phyloP scores from a whole-genome alignment of 2,113 vertebrate species.

The Caranx ignobilis region DNA sequence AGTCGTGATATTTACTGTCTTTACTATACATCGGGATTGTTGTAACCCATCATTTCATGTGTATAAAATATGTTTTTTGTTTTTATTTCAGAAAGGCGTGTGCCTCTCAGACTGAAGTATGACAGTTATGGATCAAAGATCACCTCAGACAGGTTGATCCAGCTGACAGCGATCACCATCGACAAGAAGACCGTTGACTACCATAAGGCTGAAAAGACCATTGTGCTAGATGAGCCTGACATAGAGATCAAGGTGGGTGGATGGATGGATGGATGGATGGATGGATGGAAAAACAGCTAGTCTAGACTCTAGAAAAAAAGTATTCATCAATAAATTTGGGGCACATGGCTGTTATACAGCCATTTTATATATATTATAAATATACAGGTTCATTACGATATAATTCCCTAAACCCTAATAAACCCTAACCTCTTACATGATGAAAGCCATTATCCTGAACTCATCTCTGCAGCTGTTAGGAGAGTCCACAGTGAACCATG shows the following conservation, averaged over 20 bases:
- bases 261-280: background rate
- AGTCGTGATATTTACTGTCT: too few species aligned
- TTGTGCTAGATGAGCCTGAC: slow-evolving; percentile 88
- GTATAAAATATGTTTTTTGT: background rate
- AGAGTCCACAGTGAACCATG: slow-evolving; percentile 83
- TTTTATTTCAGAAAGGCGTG: slow-evolving; percentile 76
- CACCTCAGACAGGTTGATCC: slow-evolving; percentile 89
- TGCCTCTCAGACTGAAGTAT: slow-evolving; percentile 86
- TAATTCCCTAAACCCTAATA: background rate
- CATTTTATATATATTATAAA: too few species aligned
- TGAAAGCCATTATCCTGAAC: background rate
- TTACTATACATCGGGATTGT: background rate
- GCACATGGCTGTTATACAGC: too few species aligned
- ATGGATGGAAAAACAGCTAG: background rate
- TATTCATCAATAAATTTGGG: background rate
- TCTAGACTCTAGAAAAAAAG: background rate
- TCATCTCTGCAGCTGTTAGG: slow-evolving; percentile 83
- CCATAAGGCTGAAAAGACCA: slow-evolving; percentile 82
- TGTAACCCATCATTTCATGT: background rate
- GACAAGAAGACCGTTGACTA: slow-evolving; percentile 70
- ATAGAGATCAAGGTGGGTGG: slow-evolving; percentile 87
- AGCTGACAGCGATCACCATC: slow-evolving; percentile 85
- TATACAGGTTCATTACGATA: background rate
- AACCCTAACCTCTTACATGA: background rate
- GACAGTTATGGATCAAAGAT: slow-evolving; percentile 82